Evolutionary conservation across 2,797 vertebrate genomes (phyloP).

Genomic region (Microcaecilia unicolor): DNA sequence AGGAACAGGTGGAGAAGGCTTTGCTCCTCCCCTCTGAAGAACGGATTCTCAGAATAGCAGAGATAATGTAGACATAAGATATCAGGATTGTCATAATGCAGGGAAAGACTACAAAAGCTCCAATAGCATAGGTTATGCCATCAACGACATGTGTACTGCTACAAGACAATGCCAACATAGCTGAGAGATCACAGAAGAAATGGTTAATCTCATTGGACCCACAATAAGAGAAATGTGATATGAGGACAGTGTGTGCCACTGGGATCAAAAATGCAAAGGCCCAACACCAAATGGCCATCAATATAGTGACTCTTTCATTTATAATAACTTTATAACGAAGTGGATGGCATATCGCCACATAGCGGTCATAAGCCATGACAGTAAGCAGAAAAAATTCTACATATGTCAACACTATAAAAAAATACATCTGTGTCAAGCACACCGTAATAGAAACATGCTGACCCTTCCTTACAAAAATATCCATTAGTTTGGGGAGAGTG

Average conservation of each 20-base stretch:
- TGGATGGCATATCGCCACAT: too few relatives aligned
- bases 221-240: slow-evolving; percentile 6
- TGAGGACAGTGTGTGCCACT: slow-evolving; percentile 6
- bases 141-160: slow-evolving; percentile 2
- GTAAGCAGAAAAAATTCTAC: too few relatives aligned
- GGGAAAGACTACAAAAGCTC: not conserved
- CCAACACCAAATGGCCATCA: too few relatives aligned
- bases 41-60: slow-evolving; percentile 1
- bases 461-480: too few relatives aligned
- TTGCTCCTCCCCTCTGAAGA: not conserved
- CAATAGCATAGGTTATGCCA: slow-evolving; percentile 9
- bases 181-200: slow-evolving; percentile 16
- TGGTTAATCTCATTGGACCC: slow-evolving; percentile 5
- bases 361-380: too few relatives aligned
- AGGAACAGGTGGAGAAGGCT: slow-evolving; percentile 6
- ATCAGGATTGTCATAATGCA: slow-evolving; percentile 1
- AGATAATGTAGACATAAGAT: slow-evolving; percentile 15
- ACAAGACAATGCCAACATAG: slow-evolving; percentile 19
- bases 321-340: too few relatives aligned
- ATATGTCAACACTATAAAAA: too few relatives aligned
- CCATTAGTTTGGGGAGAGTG: too few relatives aligned
- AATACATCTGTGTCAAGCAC: too few relatives aligned
- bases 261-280: too few relatives aligned
- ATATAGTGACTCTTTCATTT: too few relatives aligned
- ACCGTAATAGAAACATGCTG: too few relatives aligned